Evolutionary conservation across 2,113 vertebrate genomes (phyloP), one percentile per base, ranked within the genome.

Genomic region (Colossoma macropomum): DNA sequence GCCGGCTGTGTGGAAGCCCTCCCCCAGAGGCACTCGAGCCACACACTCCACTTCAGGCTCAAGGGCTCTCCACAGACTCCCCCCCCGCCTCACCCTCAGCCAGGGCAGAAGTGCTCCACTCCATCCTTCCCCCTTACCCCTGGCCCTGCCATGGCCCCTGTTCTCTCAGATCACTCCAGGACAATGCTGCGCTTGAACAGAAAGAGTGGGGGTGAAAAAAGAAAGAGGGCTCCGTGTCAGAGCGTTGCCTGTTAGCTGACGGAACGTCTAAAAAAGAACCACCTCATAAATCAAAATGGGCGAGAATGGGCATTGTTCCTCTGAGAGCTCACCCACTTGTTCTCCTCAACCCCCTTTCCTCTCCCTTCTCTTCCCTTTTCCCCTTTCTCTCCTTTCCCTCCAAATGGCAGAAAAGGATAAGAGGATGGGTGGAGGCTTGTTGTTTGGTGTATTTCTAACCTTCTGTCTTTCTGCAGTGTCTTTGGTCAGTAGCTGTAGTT

Each of bases 241-340:
- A 87, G 90, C 88, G 87, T 88, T 89, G 90, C 88, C 92, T 92
- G 91, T 94, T 94, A 93, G 92, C 92, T 90, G 91, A 93, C 86
- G 65, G 92, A 88, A 92, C 88, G 90, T 91, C 87, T 90, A 91
- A 95, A 62, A 93, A 88, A 87, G 91, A 81, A 78, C 73, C 86
- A 93, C 91, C 94, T 93, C 94, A 95, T 95, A 95, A 95, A 95
- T 95, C 95, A 94, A 93, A 95, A 92, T 75, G 50, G 87, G 89
- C 88, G 83, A 94, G 91, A 93, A 93, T 94, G 70, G 93, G 62
- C 87, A 95, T 95, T 95, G 94, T 95, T 90, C 90, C 81, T 85
- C 84, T 30, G 41, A 92, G 93, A 90, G 90, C 91, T 83, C 77
- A 88, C 88, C 88, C 86, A 92, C 90, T 60, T 85, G 87, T 87